Conservation (phyloP, 2,888 invertebrate genomes). For the Euzetes globulus region DNA sequence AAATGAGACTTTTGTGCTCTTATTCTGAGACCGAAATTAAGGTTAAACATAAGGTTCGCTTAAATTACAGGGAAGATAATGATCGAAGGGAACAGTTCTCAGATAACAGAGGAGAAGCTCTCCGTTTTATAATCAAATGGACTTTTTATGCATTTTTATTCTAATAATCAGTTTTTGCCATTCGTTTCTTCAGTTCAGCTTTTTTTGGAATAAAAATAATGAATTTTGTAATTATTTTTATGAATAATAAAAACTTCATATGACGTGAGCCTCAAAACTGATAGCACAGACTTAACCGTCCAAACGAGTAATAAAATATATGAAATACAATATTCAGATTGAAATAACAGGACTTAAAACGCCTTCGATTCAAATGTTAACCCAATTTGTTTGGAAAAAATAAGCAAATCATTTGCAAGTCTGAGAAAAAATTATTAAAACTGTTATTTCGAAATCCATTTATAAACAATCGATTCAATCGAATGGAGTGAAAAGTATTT, state of each 20-base stretch:
- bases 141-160: conserved; percentile 8
- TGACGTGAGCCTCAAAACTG: not conserved
- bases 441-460: not conserved
- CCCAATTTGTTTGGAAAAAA: not conserved
- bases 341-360: not conserved
- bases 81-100: not conserved
- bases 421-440: not conserved
- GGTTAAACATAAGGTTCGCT: conserved; percentile 15
- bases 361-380: conserved; percentile 20
- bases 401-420: not conserved
- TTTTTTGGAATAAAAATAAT: not conserved
- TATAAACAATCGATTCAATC: not conserved
- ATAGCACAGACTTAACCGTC: too few species aligned
- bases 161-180: not conserved
- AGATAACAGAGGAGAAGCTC: not conserved
- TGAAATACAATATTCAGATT: not conserved
- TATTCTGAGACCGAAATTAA: conserved; percentile 11
- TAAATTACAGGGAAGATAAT: not conserved
- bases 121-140: not conserved
- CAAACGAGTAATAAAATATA: too few species aligned
- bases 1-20: conserved; percentile 4
- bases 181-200: not conserved
- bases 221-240: not conserved
- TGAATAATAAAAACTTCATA: not conserved
- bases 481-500: not conserved